These are phyloP conservation scores for Akabosia matsudoensis DNA, from an alignment of 1,140 invertebrate genomes.

Conservation along the genomic window DNA sequence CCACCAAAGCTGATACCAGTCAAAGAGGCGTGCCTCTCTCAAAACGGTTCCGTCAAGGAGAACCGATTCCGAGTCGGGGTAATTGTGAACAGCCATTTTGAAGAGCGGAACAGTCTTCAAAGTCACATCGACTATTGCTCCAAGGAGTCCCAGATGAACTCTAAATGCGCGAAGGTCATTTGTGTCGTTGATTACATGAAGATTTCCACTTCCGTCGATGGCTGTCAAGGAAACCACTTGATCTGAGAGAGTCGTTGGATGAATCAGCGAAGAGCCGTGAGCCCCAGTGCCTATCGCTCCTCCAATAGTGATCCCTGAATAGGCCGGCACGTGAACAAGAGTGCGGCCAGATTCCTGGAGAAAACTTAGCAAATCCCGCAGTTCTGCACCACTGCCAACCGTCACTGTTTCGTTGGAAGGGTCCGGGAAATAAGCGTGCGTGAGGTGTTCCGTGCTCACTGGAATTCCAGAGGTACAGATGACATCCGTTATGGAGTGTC, in stretches of 20 bases:
- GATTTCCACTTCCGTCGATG: background rate
- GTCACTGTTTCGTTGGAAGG: background rate
- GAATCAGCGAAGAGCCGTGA: slow-evolving; percentile 14
- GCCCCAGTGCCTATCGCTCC: slow-evolving; percentile 28
- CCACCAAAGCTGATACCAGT: slow-evolving; percentile 8
- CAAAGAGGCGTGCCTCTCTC: background rate
- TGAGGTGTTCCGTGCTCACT: background rate
- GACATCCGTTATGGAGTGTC: slow-evolving; percentile 24
- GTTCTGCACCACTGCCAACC: background rate
- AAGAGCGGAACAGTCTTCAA: background rate
- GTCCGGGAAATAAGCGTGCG: no score
- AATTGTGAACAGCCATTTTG: slow-evolving; percentile 15
- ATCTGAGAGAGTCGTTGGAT: background rate
- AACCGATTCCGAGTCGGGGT: background rate
- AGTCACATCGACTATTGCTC: slow-evolving; percentile 3
- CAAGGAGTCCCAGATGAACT: slow-evolving; percentile 12
- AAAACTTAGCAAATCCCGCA: background rate
- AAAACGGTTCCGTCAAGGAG: slow-evolving; percentile 15
- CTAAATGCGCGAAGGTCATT: background rate
- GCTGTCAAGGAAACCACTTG: background rate
- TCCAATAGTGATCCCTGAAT: slow-evolving; percentile 19
- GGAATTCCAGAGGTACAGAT: slow-evolving; percentile 26
- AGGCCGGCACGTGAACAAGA: background rate
- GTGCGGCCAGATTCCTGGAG: background rate
- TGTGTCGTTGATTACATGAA: background rate